Percentiles rank a stretch among this genome's conserved stretches.
Evolutionary conservation across 2,797 vertebrate species (phyloP).

Genomic region (Neosalanx taihuensis): DNA sequence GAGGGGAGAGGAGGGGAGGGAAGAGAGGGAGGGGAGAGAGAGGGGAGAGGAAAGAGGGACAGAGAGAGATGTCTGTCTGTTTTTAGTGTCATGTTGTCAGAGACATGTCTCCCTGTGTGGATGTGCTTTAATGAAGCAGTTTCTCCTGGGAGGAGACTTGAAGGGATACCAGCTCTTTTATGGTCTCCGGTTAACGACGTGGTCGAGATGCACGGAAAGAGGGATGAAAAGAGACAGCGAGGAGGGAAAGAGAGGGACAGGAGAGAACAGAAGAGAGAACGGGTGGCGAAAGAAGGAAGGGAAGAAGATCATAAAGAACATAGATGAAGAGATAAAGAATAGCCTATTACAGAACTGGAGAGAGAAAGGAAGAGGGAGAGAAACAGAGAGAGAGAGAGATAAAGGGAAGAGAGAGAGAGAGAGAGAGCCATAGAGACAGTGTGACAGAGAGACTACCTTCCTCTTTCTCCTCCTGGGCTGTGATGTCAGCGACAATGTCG

Average conservation of each 20-base stretch:
- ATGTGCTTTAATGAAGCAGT: neutral
- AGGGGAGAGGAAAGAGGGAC: neutral
- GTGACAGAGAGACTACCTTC: slow-evolving; percentile 78
- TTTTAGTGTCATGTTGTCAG: neutral
- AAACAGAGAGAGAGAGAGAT: neutral
- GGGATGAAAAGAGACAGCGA: neutral
- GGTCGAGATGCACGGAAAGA: slow-evolving; percentile 20
- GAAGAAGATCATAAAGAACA: too few relatives aligned
- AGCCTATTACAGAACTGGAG: neutral
- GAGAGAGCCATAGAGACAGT: neutral
- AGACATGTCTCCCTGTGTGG: neutral
- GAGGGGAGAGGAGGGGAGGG: neutral
- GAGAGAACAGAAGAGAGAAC: neutral
- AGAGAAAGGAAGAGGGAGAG: slow-evolving; percentile 19
- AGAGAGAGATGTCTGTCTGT: neutral
- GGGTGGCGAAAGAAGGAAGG: neutral
- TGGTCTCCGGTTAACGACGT: neutral
- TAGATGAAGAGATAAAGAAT: neutral
- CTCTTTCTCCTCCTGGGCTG: slow-evolving; percentile 93
- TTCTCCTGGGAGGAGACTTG: neutral
- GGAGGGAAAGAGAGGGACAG: too few relatives aligned
- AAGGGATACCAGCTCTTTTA: neutral
- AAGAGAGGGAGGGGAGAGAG: slow-evolving; percentile 1
- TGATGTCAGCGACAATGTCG: slow-evolving; percentile 94
- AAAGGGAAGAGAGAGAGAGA: slow-evolving; percentile 5